phyloP scores from a whole-genome alignment of 2,888 invertebrate species.

The Furcula furcula region DNA sequence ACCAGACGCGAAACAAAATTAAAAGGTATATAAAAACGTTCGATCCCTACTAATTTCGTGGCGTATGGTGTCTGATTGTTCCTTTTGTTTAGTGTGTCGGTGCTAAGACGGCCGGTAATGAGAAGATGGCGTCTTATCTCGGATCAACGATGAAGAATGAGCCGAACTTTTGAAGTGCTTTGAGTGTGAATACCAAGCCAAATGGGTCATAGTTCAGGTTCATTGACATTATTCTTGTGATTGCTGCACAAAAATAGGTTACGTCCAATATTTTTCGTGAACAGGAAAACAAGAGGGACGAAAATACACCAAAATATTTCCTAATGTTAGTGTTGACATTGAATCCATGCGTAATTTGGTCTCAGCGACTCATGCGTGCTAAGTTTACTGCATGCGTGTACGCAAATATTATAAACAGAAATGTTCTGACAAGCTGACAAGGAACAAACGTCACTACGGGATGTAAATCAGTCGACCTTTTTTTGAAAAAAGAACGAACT shows the following conservation, averaged over 20 bases:
- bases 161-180: conserved; percentile 10
- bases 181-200: conserved; percentile 13
- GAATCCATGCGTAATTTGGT: conserved; percentile 14
- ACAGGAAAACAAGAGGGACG: not conserved
- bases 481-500: too few relatives aligned
- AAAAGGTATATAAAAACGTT: conserved; percentile 76
- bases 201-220: conserved; percentile 32
- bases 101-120: conserved; percentile 22
- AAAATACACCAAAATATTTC: conserved; percentile 5
- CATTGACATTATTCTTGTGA: conserved; percentile 18
- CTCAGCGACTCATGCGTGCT: conserved; percentile 6
- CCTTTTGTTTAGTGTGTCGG: conserved; percentile 37
- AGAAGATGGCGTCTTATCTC: conserved; percentile 30
- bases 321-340: conserved; percentile 14
- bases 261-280: not conserved
- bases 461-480: too few relatives aligned
- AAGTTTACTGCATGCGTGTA: conserved; percentile 3
- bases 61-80: conserved; percentile 59
- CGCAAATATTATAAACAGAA: not conserved
- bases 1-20: conserved; percentile 81
- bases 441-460: not conserved
- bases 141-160: conserved; percentile 28
- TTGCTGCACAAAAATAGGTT: not conserved
- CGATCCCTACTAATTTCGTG: conserved; percentile 77
- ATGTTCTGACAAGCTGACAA: not conserved